Evolutionary conservation across 2,113 vertebrate species (phyloP), one percentile per base, ranked within the genome.

Genomic region (Thalassoma bifasciatum): DNA sequence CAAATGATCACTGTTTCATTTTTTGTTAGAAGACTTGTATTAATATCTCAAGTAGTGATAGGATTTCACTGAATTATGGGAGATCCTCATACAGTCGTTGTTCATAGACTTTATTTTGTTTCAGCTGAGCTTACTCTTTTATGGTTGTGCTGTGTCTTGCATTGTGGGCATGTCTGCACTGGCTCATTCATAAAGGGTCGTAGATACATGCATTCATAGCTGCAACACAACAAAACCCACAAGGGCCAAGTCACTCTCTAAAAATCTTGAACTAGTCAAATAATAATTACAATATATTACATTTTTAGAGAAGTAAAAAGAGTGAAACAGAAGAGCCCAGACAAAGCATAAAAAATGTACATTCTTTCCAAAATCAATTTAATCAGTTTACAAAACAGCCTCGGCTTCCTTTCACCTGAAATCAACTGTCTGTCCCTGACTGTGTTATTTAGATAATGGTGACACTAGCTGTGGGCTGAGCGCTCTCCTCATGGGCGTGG

Each of bases 401-500:
- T 14, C 60, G 14, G 49, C 38, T 38, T 54, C 7, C 36, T 59
- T 24, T 51, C 53, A 22, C 26, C 13, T 65, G 17, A 10, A 30
- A 23, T 42, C 61, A 21, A 36, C 57, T 75, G 47, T 67, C 52
- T 38, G 26, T 64, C 21, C 23, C 23, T 50, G 78, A 51, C 66
- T 79, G 2, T 8, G 23, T n/a, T n/a, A 10, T 37, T 93, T 89
- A 99, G 90, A 99, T 99, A 85, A 99, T 98, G 68, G 97, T 99
- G 72, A 99, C 96, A 1, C 94, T 98, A 19, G 97, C 94, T 3
- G 95, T 93, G 1, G 96, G 92, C 88, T 98, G 97, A 10, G 90
- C 89, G 54, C 94, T 94, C 89, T 98, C 97, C 84, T 98, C 97
- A 4, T 95, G 95, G 79, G 95, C 96, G 57, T 96, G 96, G 86